Evolutionary conservation across 2,888 invertebrate genomes (phyloP), one percentile per base, ranked within the genome.

Genomic region (Cepaea hortensis): DNA sequence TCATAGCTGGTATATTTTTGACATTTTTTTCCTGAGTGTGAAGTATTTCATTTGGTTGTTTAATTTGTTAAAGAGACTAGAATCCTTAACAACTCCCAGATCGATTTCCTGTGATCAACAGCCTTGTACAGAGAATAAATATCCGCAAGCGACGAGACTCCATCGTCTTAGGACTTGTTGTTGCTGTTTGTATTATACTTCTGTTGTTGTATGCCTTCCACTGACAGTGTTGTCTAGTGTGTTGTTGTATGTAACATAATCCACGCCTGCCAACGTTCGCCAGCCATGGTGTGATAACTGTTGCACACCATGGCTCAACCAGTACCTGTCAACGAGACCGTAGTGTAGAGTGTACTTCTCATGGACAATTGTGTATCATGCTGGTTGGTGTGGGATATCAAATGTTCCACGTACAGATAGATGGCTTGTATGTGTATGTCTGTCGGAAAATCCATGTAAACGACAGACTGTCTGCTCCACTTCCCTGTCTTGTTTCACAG

Each of bases 71-170:
- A 55, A 55, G 55, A 55, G 73, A 73, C 35, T 7, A 79, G 20
- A 3, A 62, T 15, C 76, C 82, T 82, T 84, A 65, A 84, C 76
- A 23, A 55, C 20, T 55, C 61, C 11, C 92, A 95, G 95, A 95
- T 92, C 96, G 97, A 90, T 98, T 98, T 95, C 98, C 98, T 15
- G 88, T 94, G 68, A 93, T 95, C 83, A 94, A 94, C 91, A 94
- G 97, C 94, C 95, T 99, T 86, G 96, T 99, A 89, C 98, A 98
- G 95, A 96, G 98, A 94, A 98, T 99, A 92, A 98, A 98, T 95
- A 96, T 99, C 50, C 97, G 98, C 91, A 99, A 99, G 94, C 96
- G 98, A 85, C 96, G 98, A 85, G 99, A 99, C 95, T 97, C 98
- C 0, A 96, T 99, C 81, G 98, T 99, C 91, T 93, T 99, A 62